These are phyloP conservation scores for Poeciliopsis presidionis DNA, from an alignment of 2,797 vertebrate genomes.

Conservation along the genomic window DNA sequence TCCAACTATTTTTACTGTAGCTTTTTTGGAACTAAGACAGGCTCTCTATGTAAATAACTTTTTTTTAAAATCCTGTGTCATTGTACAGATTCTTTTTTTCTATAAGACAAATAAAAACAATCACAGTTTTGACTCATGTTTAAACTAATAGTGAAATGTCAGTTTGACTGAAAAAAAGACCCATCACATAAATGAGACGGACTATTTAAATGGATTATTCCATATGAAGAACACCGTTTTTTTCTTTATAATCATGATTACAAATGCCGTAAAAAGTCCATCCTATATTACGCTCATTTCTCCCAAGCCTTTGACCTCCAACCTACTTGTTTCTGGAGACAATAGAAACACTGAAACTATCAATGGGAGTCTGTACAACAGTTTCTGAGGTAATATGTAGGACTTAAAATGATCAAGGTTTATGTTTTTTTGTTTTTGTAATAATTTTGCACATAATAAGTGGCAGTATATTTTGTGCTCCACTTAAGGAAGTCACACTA, in stretches of 20 bases:
- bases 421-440: not conserved
- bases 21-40: conserved; percentile 1
- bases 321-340: not conserved
- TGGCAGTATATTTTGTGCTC: not conserved
- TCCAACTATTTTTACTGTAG: conserved; percentile 23
- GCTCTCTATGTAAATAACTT: conserved; percentile 54
- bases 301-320: not conserved
- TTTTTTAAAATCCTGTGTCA: conserved; percentile 47
- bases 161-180: not conserved
- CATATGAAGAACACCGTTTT: not conserved
- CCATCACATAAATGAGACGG: not conserved
- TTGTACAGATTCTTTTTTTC: conserved; percentile 48
- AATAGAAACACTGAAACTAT: not conserved
- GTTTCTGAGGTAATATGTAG: not conserved
- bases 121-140: conserved; percentile 4
- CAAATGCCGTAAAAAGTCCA: conserved; percentile 7
- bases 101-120: conserved; percentile 68
- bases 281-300: not conserved
- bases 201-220: conserved; percentile 3
- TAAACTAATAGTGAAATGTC: not conserved
- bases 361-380: not conserved
- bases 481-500: not conserved
- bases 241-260: not conserved
- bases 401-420: conserved; percentile 5
- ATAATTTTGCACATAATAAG: conserved; percentile 9